Evolutionary conservation across 1,140 invertebrate genomes (phyloP), one percentile per base, ranked within the genome.

Genomic region (Araneus ventricosus): DNA sequence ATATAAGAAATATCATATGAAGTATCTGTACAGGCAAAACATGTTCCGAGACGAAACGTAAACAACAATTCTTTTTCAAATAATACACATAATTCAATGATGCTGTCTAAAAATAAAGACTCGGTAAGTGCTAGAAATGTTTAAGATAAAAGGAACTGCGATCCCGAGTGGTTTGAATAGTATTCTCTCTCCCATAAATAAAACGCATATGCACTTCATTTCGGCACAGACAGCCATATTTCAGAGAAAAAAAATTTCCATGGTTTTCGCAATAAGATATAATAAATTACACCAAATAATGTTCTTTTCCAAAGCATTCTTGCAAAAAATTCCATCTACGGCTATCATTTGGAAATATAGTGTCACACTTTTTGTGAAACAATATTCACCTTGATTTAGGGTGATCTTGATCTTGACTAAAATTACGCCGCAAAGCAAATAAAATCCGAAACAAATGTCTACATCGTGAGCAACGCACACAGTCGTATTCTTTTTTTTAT

Each of bases 351-450:
- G 24, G 80, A 84, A 84, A 84, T 84, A n/a, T 52, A 52, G 39
- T 30, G 80, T 84, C 45, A n/a, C 45, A 41, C 80, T 84, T 84
- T 84, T 75, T 37, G 80, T 84, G 39, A 45, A 84, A 52, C 41
- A 52, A 84, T 52, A 84, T 84, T 84, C 80, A 8, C 80, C 39
- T 14, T 84, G 80, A 84, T 45, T 84, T 84, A 52, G 10, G 80
- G 41, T 52, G 80, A 84, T 84, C 80, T 84, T 84, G 80, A 84
- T 84, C 39, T 84, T 84, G 80, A 84, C 80, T 39, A 84, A 84
- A 80, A 84, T 45, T 20, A 39, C 41, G 41, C 80, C 17, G 80
- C 20, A n/a, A 52, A n/a, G 8, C 7, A 84, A 84, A 84, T 84
- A 84, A 84, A 84, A 84, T 75, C 34, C 20, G 27, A 34, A 37